phyloP scores from a whole-genome alignment of 30 jellyfish, hydroid and myxozoan genomes.

The Pelagia noctiluca region DNA sequence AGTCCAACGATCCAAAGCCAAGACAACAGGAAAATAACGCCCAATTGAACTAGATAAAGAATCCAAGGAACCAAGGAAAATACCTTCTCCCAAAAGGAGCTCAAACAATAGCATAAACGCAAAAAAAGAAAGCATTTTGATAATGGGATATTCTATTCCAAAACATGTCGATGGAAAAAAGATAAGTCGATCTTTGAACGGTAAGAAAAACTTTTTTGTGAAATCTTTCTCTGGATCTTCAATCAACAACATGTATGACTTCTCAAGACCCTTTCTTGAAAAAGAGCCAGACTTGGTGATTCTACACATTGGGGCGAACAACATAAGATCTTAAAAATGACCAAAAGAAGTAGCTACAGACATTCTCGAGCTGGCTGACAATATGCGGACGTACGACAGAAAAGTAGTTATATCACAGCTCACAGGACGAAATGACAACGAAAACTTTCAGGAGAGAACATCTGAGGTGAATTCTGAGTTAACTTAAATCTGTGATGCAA shows the following conservation, averaged over 20 bases:
- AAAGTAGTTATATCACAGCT: constrained; percentile 34
- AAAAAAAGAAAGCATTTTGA: constrained; percentile 15
- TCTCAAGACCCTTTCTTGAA: constrained; percentile 40
- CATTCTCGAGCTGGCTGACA: constrained; percentile 30
- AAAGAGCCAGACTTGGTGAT: constrained; percentile 42
- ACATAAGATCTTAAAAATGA: constrained; percentile 39
- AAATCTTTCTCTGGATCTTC: constrained; percentile 54
- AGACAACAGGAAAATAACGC: too few species aligned
- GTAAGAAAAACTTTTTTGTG: constrained; percentile 40
- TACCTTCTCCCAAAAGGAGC: too few species aligned
- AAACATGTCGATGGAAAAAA: constrained; percentile 47
- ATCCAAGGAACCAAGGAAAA: too few species aligned
- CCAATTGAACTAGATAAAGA: too few species aligned
- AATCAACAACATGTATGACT: constrained; percentile 40
- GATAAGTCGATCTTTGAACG: constrained; percentile 39
- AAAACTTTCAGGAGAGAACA: constrained; percentile 24
- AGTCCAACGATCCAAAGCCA: too few species aligned
- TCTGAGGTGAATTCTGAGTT: constrained; percentile 25
- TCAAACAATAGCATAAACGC: too few species aligned
- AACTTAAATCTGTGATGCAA: constrained; percentile 42
- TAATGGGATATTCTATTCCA: constrained; percentile 33
- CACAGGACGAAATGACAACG: constrained; percentile 15
- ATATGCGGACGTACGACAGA: constrained; percentile 27
- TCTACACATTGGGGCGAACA: constrained; percentile 46
- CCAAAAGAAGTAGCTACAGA: constrained; percentile 16